Conservation (phyloP, 2,113 vertebrate species). For the Notarius lentiginosus region DNA sequence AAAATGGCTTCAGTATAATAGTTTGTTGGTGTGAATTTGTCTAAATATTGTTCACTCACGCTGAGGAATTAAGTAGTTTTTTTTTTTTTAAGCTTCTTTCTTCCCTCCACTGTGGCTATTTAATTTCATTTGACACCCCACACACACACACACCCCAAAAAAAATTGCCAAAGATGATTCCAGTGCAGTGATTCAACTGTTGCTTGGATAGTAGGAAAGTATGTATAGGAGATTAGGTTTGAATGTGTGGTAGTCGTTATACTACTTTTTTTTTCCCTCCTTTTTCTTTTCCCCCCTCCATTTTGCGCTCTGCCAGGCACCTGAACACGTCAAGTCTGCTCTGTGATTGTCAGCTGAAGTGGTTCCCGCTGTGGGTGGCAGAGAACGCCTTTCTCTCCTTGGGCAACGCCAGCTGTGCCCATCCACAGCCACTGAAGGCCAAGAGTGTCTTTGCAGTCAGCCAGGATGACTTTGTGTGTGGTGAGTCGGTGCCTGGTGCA, state of each 20-base stretch:
- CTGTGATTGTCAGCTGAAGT: constrained; percentile 97
- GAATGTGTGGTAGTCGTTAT: neutral
- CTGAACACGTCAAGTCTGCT: constrained; percentile 95
- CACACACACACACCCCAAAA: too few species aligned
- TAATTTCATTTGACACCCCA: neutral
- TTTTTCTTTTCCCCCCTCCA: neutral
- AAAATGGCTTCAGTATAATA: neutral
- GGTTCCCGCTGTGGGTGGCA: constrained; percentile 91
- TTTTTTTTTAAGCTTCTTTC: neutral
- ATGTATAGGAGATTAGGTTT: neutral
- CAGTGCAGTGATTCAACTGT: neutral
- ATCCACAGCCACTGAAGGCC: constrained; percentile 90
- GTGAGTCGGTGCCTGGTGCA: constrained; percentile 72
- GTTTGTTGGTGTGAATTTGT: neutral
- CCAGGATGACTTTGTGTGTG: constrained; percentile 91
- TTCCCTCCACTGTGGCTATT: neutral
- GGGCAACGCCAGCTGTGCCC: constrained; percentile 92
- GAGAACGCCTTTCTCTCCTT: constrained; percentile 86
- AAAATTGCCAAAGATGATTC: neutral
- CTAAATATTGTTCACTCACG: neutral
- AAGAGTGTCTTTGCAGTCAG: constrained; percentile 85
- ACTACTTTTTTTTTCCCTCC: neutral
- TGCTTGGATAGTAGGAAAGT: neutral
- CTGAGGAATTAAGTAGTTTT: neutral
- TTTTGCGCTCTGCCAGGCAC: constrained; percentile 70